Conservation (phyloP, 2,888 invertebrate genomes). For the Callyntrura guangdongensis region DNA sequence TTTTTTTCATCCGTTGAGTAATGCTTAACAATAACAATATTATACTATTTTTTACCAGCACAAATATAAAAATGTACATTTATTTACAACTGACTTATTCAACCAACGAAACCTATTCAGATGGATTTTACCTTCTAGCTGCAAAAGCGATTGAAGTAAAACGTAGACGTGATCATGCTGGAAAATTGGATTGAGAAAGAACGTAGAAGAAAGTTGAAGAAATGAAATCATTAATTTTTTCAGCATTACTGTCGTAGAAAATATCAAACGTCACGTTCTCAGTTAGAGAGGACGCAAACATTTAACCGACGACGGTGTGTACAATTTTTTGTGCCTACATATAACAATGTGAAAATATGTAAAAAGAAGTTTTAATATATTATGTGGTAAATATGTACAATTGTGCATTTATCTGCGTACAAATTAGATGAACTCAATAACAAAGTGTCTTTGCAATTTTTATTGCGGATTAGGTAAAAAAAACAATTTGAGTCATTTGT, state of each 20-base stretch:
- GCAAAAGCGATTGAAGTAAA: slow-evolving; percentile 20
- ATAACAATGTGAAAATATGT: no score
- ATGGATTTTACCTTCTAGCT: background rate
- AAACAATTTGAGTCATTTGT: background rate
- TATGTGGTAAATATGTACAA: background rate
- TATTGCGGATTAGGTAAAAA: background rate
- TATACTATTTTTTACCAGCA: background rate
- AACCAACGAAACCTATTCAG: background rate
- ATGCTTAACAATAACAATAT: background rate
- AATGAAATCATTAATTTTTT: background rate
- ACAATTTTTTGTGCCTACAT: no score
- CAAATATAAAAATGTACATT: no score
- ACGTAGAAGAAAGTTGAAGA: background rate
- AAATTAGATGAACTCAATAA: no score
- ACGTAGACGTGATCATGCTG: slow-evolving; percentile 3
- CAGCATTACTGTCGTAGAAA: background rate
- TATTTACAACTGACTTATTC: no score
- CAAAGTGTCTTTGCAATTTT: background rate
- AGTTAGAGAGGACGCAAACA: no score
- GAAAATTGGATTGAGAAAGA: slow-evolving; percentile 11
- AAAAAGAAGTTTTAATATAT: no score
- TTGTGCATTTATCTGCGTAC: background rate
- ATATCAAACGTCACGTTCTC: slow-evolving; percentile 44
- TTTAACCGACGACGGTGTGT: no score
- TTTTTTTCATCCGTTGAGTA: no score